A percentile compares a stretch with the other conserved stretches of the same genome.
Evolutionary conservation across 2,113 vertebrate species (phyloP).

Genomic region (Cinclus cinclus): DNA sequence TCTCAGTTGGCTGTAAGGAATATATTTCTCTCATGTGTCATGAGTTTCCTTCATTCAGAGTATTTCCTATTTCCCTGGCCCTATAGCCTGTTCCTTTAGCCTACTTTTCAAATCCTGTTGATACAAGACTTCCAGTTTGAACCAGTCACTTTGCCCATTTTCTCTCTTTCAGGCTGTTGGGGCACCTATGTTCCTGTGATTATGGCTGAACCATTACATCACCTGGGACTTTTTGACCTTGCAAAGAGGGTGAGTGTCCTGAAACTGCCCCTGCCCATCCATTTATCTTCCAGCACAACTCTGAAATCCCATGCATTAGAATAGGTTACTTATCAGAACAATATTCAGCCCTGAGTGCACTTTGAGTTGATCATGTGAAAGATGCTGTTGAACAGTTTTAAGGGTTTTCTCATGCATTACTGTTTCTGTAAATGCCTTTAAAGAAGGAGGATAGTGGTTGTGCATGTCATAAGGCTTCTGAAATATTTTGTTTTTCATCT

Average conservation of each 20-base stretch:
- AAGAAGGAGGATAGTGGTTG: neutral
- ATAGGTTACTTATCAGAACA: neutral
- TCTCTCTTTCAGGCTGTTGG: neutral
- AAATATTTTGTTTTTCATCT: conserved; percentile 21
- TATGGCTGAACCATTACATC: neutral
- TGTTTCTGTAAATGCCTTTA: neutral
- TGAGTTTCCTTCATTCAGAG: neutral
- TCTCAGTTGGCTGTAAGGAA: neutral
- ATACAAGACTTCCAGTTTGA: neutral
- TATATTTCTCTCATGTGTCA: neutral
- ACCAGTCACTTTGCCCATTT: neutral
- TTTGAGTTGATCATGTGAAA: neutral
- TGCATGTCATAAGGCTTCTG: neutral
- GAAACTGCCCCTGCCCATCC: neutral
- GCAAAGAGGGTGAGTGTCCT: neutral
- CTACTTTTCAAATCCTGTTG: neutral
- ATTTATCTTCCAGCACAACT: neutral
- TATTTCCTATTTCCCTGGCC: neutral
- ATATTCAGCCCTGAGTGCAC: neutral
- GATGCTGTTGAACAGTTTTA: neutral
- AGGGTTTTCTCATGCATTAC: neutral
- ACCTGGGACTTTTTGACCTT: neutral
- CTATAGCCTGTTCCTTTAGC: neutral
- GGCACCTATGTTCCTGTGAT: neutral
- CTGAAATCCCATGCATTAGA: neutral